phyloP scores from a whole-genome alignment of 2,888 invertebrate genomes.

The Habroteleia sp. region DNA sequence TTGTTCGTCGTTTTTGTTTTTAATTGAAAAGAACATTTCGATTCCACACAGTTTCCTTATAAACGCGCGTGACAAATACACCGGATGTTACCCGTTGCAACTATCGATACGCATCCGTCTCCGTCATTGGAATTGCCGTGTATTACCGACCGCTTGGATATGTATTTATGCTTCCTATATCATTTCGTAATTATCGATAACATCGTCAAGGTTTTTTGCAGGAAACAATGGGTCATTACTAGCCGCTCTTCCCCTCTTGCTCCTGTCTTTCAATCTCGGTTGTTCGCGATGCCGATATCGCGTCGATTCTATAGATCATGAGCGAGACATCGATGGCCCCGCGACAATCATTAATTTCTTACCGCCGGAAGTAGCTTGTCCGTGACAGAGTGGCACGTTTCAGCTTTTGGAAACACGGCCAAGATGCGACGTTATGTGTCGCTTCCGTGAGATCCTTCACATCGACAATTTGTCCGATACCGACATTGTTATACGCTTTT shows the following conservation, averaged over 20 bases:
- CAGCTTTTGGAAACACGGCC: conserved; percentile 45
- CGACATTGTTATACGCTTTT: conserved; percentile 43
- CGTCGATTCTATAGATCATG: conserved; percentile 58
- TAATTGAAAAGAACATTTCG: conserved; percentile 48
- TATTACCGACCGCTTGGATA: conserved; percentile 73
- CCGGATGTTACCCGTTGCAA: conserved; percentile 74
- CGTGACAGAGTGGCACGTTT: conserved; percentile 42
- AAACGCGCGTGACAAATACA: conserved; percentile 73
- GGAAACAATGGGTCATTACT: conserved; percentile 81
- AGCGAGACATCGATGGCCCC: conserved; percentile 44
- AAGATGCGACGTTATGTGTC: conserved; percentile 27
- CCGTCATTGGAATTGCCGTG: conserved; percentile 71
- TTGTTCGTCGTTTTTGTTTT: conserved; percentile 12
- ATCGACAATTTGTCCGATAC: conserved; percentile 40
- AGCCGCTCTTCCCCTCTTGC: conserved; percentile 58
- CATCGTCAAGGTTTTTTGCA: conserved; percentile 80
- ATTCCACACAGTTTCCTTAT: conserved; percentile 50
- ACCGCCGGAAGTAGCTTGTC: conserved; percentile 50
- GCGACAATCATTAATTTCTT: conserved; percentile 59
- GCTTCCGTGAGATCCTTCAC: conserved; percentile 43
- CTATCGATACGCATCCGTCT: conserved; percentile 77
- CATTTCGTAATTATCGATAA: conserved; percentile 81
- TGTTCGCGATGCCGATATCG: too few species aligned
- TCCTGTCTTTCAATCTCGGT: conserved; percentile 53
- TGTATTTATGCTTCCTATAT: conserved; percentile 80